A percentile compares a stretch with the other conserved stretches of the same genome.
Evolutionary conservation across 37 sponge, comb jelly and placozoan genomes (phyloP).

Genomic region (Tethya wilhelma): DNA sequence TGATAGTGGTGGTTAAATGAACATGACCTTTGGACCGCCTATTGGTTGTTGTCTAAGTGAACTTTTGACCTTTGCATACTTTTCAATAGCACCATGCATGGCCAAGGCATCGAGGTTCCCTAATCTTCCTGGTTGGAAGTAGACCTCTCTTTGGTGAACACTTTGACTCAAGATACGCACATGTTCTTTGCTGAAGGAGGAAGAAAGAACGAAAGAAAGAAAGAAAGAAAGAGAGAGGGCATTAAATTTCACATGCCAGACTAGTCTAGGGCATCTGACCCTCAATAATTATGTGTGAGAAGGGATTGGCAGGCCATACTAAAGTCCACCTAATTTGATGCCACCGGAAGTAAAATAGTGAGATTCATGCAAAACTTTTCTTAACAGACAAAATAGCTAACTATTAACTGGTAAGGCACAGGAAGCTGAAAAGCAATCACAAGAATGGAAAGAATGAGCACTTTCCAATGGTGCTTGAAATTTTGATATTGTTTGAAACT

Average conservation of each 20-base stretch:
- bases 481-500: no score
- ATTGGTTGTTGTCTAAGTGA: slow-evolving; percentile 28
- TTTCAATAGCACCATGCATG: slow-evolving; percentile 25
- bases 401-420: no score
- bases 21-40: slow-evolving; percentile 34
- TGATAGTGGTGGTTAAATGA: not conserved
- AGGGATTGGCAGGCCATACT: no score
- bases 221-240: not conserved
- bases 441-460: no score
- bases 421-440: no score
- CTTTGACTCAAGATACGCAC: slow-evolving; percentile 39
- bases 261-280: no score
- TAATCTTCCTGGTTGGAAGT: slow-evolving; percentile 21
- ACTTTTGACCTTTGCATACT: slow-evolving; percentile 18
- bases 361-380: no score
- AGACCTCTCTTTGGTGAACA: slow-evolving; percentile 48
- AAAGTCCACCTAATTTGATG: no score
- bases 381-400: no score
- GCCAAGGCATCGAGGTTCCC: slow-evolving; percentile 10
- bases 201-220: not conserved
- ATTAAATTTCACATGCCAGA: not conserved
- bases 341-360: no score
- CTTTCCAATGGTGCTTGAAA: no score
- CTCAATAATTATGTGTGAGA: no score
- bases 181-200: slow-evolving; percentile 45